Evolutionary conservation across 2,888 invertebrate genomes (phyloP).

Genomic region (Chirona hameri): DNA sequence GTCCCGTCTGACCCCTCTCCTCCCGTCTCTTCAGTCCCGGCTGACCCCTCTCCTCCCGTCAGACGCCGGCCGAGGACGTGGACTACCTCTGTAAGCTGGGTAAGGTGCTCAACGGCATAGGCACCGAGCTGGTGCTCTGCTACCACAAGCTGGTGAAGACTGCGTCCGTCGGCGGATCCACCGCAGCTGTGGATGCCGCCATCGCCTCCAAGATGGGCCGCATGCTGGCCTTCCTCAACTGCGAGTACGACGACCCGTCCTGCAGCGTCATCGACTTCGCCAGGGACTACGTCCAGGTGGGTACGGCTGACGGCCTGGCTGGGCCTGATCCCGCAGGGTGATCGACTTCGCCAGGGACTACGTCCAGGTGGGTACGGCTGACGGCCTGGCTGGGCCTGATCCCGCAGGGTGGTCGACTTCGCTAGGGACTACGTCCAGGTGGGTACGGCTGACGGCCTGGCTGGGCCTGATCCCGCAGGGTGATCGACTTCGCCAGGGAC

Average conservation of each 20-base stretch:
- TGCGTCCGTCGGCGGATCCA: slow-evolving; percentile 34
- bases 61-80: slow-evolving; percentile 49
- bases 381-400: too few relatives aligned
- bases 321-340: too few relatives aligned
- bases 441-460: too few relatives aligned
- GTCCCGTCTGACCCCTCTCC: too few relatives aligned
- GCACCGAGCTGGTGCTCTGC: slow-evolving; percentile 49
- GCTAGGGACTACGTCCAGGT: too few relatives aligned
- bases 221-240: slow-evolving; percentile 50
- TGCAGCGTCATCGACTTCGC: slow-evolving; percentile 51
- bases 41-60: slow-evolving; percentile 39
- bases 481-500: too few relatives aligned
- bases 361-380: too few relatives aligned
- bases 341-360: too few relatives aligned
- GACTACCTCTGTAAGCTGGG: slow-evolving; percentile 53
- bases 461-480: too few relatives aligned
- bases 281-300: slow-evolving; percentile 50
- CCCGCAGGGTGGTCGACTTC: too few relatives aligned
- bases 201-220: slow-evolving; percentile 51
- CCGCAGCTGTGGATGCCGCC: slow-evolving; percentile 42
- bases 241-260: slow-evolving; percentile 54
- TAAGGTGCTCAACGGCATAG: slow-evolving; percentile 53
- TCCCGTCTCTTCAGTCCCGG: too few relatives aligned
- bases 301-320: too few relatives aligned
- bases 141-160: slow-evolving; percentile 48